These are phyloP conservation scores for Ganaspis brasiliensis DNA, from an alignment of 2,888 invertebrate genomes.

Conservation along the genomic window DNA sequence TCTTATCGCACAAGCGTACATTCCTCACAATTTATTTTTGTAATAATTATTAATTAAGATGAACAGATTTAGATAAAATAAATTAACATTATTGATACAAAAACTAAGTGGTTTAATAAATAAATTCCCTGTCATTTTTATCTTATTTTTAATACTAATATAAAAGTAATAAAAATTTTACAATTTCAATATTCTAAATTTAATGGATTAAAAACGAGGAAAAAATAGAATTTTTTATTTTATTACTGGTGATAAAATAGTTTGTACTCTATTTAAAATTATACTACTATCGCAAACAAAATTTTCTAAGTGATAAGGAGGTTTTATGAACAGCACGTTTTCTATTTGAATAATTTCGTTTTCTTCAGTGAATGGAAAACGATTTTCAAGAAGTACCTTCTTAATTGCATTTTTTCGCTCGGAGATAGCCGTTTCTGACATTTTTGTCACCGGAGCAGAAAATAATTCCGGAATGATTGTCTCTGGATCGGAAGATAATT, in stretches of 20 bases:
- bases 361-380: conserved; percentile 73
- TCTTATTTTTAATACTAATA: too few species aligned
- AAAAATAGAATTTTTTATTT: conserved; percentile 40
- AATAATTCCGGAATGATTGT: conserved; percentile 71
- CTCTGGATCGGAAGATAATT: conserved; percentile 63
- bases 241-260: conserved; percentile 60
- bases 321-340: conserved; percentile 72
- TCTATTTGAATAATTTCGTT: conserved; percentile 71
- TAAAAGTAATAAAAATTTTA: too few species aligned
- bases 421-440: conserved; percentile 55
- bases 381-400: conserved; percentile 70
- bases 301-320: conserved; percentile 74
- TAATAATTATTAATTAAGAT: conserved; percentile 30
- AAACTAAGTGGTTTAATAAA: not conserved
- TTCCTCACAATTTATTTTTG: conserved; percentile 43
- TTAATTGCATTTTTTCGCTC: conserved; percentile 68
- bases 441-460: conserved; percentile 48
- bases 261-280: conserved; percentile 73
- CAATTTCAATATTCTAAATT: too few species aligned
- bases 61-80: conserved; percentile 24
- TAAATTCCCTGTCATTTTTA: too few species aligned
- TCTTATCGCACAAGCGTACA: conserved; percentile 38
- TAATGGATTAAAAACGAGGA: conserved; percentile 31
- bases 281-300: conserved; percentile 74
- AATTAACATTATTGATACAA: conserved; percentile 26